Conservation (phyloP, 2,888 invertebrate species). For the Euphydryas editha region DNA sequence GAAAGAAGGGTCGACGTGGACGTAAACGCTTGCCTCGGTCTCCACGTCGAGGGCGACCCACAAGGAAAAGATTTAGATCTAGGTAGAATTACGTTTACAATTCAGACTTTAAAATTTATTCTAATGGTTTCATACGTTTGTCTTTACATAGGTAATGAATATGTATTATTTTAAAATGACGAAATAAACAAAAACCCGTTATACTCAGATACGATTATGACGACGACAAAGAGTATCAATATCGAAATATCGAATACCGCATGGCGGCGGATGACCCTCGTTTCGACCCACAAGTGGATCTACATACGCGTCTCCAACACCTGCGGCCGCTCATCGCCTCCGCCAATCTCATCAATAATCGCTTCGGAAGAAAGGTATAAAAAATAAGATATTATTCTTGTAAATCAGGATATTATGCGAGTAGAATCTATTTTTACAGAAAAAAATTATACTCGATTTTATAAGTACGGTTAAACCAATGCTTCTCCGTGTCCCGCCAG, state of each 20-base stretch:
- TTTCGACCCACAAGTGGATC: conserved; percentile 77
- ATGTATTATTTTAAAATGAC: background rate
- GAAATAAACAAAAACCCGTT: background rate
- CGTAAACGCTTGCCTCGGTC: conserved; percentile 69
- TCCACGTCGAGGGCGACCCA: conserved; percentile 73
- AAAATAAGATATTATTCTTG: background rate
- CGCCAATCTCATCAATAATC: conserved; percentile 90
- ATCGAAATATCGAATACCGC: conserved; percentile 76
- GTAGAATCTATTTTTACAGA: too few species aligned
- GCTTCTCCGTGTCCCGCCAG: conserved; percentile 60
- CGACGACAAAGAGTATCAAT: conserved; percentile 64
- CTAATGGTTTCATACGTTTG: background rate
- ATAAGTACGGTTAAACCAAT: too few species aligned
- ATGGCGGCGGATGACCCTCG: conserved; percentile 81
- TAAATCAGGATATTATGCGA: too few species aligned
- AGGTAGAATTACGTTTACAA: conserved; percentile 50
- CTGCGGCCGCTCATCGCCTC: conserved; percentile 84
- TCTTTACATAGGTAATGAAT: background rate
- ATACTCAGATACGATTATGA: conserved; percentile 56
- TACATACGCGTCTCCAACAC: conserved; percentile 73
- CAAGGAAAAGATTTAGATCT: conserved; percentile 78
- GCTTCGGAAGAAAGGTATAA: conserved; percentile 89
- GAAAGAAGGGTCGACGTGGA: conserved; percentile 64
- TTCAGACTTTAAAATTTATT: background rate
- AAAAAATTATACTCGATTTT: too few species aligned